Percentiles rank a stretch among this genome's conserved stretches.
Evolutionary conservation across 2,113 vertebrate species (phyloP).

Genomic region (Rhipidura dahli): DNA sequence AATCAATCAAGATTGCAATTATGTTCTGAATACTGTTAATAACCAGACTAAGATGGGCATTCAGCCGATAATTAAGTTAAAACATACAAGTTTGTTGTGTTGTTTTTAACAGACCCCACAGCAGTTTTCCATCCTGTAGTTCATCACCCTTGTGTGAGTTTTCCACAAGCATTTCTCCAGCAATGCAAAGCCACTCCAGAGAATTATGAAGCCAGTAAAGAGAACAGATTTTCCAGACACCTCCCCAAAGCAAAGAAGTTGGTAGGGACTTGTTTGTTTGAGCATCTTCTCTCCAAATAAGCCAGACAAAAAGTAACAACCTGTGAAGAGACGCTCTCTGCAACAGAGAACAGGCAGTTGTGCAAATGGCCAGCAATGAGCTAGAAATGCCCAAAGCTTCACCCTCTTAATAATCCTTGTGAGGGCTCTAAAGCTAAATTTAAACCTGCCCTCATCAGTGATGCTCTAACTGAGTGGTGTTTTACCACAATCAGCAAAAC

Average conservation of each 20-base stretch:
- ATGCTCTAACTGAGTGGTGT: not conserved
- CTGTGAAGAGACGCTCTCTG: not conserved
- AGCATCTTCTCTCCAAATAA: not conserved
- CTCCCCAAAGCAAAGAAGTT: not conserved
- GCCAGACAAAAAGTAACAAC: not conserved
- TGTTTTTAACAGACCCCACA: not conserved
- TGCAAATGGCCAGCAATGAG: not conserved
- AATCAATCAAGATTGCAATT: constrained; percentile 24
- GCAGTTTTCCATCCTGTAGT: not conserved
- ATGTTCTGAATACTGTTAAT: not conserved
- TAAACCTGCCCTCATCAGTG: not conserved
- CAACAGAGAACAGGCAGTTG: not conserved
- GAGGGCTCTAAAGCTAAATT: not conserved
- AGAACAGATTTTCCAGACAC: not conserved
- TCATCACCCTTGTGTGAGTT: not conserved
- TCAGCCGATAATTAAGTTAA: constrained; percentile 25
- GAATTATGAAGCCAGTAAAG: not conserved
- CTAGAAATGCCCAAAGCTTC: not conserved
- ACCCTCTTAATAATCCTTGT: not conserved
- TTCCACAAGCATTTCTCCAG: not conserved
- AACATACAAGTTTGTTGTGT: not conserved
- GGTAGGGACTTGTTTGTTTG: not conserved
- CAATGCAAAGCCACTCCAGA: not conserved
- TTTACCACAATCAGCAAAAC: not conserved
- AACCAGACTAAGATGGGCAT: not conserved